Conservation (phyloP, 1,140 invertebrate species). For the Drosophila pachea region DNA sequence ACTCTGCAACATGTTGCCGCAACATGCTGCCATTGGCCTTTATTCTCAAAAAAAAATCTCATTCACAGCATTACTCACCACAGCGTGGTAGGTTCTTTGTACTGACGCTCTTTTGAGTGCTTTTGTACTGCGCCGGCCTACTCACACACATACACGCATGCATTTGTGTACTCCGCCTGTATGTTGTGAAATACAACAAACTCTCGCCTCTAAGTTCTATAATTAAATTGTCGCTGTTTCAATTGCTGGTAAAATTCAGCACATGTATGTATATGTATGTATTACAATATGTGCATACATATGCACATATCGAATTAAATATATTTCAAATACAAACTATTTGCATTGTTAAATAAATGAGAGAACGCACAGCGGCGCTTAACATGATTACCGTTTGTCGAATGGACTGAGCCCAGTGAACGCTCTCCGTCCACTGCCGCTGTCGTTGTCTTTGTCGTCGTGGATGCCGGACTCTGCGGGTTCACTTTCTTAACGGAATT, state of each 20-base stretch:
- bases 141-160: too few species aligned
- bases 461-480: too few species aligned
- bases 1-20: conserved; percentile 5
- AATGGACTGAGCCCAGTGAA: neutral
- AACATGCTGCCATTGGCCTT: conserved; percentile 8
- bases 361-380: conserved; percentile 2
- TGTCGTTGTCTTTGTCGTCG: conserved; percentile 50
- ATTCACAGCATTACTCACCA: conserved; percentile 14
- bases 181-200: conserved; percentile 5
- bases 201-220: conserved; percentile 43
- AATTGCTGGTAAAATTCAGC: conserved; percentile 41
- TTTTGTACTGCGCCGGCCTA: too few species aligned
- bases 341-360: conserved; percentile 31
- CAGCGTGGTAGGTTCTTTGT: conserved; percentile 10
- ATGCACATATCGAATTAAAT: neutral
- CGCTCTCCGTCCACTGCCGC: neutral
- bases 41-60: conserved; percentile 5
- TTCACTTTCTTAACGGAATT: conserved; percentile 31
- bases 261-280: neutral
- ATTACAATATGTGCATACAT: too few species aligned
- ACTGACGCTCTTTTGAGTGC: neutral
- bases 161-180: too few species aligned
- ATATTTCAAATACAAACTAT: conserved; percentile 1
- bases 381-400: neutral
- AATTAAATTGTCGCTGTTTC: conserved; percentile 54